phyloP scores from a whole-genome alignment of 2,113 vertebrate species.

The Capra hircus region DNA sequence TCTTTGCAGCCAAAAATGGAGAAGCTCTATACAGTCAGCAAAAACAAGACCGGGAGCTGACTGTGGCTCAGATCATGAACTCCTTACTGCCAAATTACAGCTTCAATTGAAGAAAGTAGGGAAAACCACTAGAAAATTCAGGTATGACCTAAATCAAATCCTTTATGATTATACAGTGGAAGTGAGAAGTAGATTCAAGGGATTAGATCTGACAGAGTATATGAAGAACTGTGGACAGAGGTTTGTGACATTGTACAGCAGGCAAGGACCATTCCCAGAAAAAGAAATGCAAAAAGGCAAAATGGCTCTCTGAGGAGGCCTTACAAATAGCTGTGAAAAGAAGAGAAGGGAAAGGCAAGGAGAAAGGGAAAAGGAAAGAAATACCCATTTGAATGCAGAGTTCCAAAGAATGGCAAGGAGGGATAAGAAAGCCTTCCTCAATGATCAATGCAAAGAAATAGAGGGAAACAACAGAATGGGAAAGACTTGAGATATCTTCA shows the following conservation, averaged over 20 bases:
- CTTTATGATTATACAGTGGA: neutral
- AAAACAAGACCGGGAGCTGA: neutral
- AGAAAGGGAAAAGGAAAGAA: neutral
- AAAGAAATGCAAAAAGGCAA: neutral
- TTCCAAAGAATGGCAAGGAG: neutral
- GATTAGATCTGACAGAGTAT: neutral
- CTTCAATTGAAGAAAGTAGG: neutral
- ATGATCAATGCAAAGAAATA: neutral
- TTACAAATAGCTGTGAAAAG: neutral
- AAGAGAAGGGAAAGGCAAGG: neutral
- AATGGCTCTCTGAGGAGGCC: neutral
- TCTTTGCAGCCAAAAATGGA: neutral
- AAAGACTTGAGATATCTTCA: neutral
- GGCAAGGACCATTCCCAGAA: neutral
- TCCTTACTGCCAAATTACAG: neutral
- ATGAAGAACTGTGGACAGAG: neutral
- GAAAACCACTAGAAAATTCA: neutral
- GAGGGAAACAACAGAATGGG: neutral
- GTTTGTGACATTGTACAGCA: neutral
- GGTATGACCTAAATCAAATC: neutral
- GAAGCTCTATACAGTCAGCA: neutral
- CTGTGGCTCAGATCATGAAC: neutral
- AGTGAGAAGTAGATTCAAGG: neutral
- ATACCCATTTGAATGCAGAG: neutral
- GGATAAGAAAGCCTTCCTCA: neutral